Percentiles rank a stretch among this genome's conserved stretches.
These are phyloP conservation scores for Laticauda colubrina DNA, from an alignment of 2,113 vertebrate genomes.

Conservation along the genomic window DNA sequence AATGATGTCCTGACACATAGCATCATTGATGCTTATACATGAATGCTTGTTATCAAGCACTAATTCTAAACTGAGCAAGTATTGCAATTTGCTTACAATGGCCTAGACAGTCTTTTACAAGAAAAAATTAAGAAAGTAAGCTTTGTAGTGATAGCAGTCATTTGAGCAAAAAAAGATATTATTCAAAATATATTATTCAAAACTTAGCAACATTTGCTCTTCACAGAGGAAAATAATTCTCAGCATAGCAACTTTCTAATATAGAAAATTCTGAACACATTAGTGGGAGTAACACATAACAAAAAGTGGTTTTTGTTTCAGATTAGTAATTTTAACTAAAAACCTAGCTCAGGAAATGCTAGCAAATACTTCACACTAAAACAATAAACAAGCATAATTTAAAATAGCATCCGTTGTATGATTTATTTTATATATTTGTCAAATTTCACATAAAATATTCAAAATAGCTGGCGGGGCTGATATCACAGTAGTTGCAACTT, in stretches of 20 bases:
- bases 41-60: neutral
- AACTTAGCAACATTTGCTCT: neutral
- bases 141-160: neutral
- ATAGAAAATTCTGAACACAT: neutral
- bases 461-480: neutral
- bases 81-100: neutral
- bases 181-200: neutral
- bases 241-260: neutral
- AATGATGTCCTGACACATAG: neutral
- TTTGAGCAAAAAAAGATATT: neutral
- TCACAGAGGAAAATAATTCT: neutral
- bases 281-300: neutral
- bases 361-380: neutral
- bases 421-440: neutral
- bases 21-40: neutral
- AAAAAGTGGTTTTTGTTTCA: neutral
- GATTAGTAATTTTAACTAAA: neutral
- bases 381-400: neutral
- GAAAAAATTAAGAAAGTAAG: neutral
- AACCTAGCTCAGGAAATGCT: neutral
- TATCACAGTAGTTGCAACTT: slow-evolving; percentile 1
- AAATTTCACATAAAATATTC: slow-evolving; percentile 5
- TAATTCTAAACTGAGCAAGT: neutral
- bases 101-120: neutral
- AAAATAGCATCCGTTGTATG: neutral